Evolutionary conservation across 2,113 vertebrate genomes (phyloP).

Genomic region (Zosterops borbonicus): DNA sequence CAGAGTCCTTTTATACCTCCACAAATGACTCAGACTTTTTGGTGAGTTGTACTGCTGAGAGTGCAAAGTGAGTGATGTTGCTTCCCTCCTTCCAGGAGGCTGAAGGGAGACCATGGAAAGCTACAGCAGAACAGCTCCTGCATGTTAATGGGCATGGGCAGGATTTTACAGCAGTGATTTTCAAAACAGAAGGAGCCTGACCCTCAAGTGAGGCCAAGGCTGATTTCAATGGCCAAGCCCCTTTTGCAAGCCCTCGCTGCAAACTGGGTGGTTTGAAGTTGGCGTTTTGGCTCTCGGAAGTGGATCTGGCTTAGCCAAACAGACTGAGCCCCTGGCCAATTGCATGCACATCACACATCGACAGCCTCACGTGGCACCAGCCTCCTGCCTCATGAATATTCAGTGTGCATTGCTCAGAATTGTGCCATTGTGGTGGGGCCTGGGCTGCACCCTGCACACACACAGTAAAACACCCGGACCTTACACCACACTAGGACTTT

Average conservation of each 20-base stretch:
- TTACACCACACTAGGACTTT: neutral
- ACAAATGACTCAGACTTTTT: slow-evolving; percentile 1
- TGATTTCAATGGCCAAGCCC: neutral
- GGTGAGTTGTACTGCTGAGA: neutral
- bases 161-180: neutral
- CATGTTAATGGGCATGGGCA: slow-evolving; percentile 24
- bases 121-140: slow-evolving; percentile 18
- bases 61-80: neutral
- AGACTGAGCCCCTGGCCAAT: neutral
- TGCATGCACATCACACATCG: neutral
- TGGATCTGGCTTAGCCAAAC: neutral
- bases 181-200: neutral
- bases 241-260: neutral
- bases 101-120: neutral
- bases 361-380: slow-evolving; percentile 6
- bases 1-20: neutral
- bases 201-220: neutral
- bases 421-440: neutral
- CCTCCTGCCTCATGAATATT: slow-evolving; percentile 42
- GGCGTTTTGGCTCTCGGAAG: neutral
- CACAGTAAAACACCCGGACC: neutral
- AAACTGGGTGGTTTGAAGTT: neutral
- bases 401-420: neutral
- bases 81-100: neutral
- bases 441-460: neutral